Percentiles rank a stretch among this genome's conserved stretches.
phyloP scores from a whole-genome alignment of 1,140 invertebrate genomes.

The Eulimnadia texana region DNA sequence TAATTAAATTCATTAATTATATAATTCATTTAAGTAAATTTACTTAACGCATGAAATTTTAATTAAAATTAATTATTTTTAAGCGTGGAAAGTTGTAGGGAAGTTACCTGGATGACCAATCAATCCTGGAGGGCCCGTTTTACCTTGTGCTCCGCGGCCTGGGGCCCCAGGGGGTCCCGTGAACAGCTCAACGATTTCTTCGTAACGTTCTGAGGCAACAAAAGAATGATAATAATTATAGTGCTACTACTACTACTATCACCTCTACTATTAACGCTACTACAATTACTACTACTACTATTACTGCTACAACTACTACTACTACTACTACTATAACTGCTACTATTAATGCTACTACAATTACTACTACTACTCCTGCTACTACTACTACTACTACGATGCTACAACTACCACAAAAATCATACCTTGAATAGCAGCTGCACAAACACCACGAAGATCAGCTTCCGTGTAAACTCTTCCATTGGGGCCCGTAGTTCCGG shows the following conservation, averaged over 20 bases:
- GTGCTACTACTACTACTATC: not conserved
- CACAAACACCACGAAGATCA: constrained; percentile 39
- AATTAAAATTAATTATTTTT: not conserved
- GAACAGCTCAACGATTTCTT: constrained; percentile 37
- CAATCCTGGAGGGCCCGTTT: constrained; percentile 27
- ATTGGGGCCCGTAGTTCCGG: constrained; percentile 27
- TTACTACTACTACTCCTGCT: not conserved
- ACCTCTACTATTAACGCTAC: not conserved
- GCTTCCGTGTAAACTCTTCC: constrained; percentile 34
- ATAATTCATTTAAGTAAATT: not conserved
- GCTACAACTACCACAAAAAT: too few relatives aligned
- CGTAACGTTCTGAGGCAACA: constrained; percentile 31
- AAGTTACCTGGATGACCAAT: constrained; percentile 35
- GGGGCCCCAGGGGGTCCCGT: constrained; percentile 35
- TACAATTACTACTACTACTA: not conserved
- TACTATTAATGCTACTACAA: not conserved
- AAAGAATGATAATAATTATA: not conserved
- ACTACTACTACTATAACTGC: not conserved
- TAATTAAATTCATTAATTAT: not conserved
- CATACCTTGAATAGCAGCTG: constrained; percentile 36
- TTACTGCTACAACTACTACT: too few relatives aligned
- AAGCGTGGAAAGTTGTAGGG: not conserved
- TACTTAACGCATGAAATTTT: not conserved
- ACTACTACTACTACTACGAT: not conserved
- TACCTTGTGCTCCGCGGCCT: constrained; percentile 30